Conservation (phyloP, 2,113 vertebrate species). For the Thunnus thynnus region DNA sequence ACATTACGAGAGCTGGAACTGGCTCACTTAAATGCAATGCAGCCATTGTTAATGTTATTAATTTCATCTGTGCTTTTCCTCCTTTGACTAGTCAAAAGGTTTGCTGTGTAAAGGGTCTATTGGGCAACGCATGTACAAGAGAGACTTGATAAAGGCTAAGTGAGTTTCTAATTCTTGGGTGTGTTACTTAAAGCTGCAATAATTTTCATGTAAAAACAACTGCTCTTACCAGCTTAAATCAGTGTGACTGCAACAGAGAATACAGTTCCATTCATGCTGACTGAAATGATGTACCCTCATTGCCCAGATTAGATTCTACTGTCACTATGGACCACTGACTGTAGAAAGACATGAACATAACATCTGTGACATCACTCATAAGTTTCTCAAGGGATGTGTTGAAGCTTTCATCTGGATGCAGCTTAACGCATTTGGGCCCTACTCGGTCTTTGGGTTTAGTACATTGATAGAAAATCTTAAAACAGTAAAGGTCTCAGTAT, state of each 20-base stretch:
- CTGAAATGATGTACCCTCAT: background rate
- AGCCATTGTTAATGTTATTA: too few relatives aligned
- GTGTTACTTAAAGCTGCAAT: background rate
- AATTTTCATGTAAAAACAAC: background rate
- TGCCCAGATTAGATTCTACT: background rate
- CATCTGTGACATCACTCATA: background rate
- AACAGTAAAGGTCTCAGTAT: too few relatives aligned
- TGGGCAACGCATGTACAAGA: background rate
- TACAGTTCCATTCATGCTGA: background rate
- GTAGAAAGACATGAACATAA: background rate
- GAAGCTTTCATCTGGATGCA: background rate
- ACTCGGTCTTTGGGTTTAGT: too few relatives aligned
- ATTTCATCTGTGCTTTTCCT: too few relatives aligned
- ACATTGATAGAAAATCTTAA: too few relatives aligned
- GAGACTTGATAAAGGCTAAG: background rate
- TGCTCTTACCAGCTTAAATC: background rate
- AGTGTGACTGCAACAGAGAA: background rate
- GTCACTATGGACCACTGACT: background rate
- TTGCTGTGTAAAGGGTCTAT: too few relatives aligned
- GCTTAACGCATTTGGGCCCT: too few relatives aligned
- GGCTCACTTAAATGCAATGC: too few relatives aligned
- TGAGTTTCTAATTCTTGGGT: conserved; percentile 4
- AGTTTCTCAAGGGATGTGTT: background rate
- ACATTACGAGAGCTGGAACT: too few relatives aligned
- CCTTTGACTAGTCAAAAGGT: too few relatives aligned